These are phyloP conservation scores for Melangyna quadrimaculata DNA, from an alignment of 2,888 invertebrate species.

Conservation along the genomic window DNA sequence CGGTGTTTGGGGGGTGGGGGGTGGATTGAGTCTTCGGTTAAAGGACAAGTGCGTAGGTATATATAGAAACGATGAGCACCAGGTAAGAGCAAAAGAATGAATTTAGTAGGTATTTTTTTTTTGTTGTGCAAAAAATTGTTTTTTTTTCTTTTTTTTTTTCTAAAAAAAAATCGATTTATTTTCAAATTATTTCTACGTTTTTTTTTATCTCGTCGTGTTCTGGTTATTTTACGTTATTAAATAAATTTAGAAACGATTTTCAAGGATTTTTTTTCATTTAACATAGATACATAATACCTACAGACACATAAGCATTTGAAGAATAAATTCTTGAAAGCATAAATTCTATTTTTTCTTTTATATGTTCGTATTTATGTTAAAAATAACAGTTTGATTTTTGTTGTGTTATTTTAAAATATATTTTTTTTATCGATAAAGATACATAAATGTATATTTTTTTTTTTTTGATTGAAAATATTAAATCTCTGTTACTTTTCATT, in stretches of 20 bases:
- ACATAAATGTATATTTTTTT: no score
- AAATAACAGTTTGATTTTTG: not conserved
- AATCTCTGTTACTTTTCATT: no score
- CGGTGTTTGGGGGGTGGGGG: not conserved
- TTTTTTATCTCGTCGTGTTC: constrained; percentile 10
- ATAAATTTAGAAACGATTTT: constrained; percentile 68
- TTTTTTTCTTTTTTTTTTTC: not conserved
- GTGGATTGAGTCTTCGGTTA: not conserved
- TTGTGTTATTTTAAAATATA: not conserved
- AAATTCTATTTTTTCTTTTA: not conserved
- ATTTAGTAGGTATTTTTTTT: constrained; percentile 38
- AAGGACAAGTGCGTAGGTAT: constrained; percentile 69
- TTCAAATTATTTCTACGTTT: constrained; percentile 69
- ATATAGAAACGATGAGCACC: constrained; percentile 54
- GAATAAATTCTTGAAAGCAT: constrained; percentile 1
- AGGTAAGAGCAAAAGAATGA: constrained; percentile 58
- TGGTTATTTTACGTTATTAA: constrained; percentile 50
- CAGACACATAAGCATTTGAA: not conserved
- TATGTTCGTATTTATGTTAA: not conserved
- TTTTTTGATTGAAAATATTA: no score
- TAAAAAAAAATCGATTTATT: constrained; percentile 66
- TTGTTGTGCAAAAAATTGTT: not conserved
- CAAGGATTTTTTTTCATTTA: constrained; percentile 48
- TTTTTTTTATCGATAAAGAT: not conserved
- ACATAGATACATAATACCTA: constrained; percentile 49